Evolutionary conservation across 2,888 invertebrate species (phyloP).

Genomic region (Apodemia hepburni): DNA sequence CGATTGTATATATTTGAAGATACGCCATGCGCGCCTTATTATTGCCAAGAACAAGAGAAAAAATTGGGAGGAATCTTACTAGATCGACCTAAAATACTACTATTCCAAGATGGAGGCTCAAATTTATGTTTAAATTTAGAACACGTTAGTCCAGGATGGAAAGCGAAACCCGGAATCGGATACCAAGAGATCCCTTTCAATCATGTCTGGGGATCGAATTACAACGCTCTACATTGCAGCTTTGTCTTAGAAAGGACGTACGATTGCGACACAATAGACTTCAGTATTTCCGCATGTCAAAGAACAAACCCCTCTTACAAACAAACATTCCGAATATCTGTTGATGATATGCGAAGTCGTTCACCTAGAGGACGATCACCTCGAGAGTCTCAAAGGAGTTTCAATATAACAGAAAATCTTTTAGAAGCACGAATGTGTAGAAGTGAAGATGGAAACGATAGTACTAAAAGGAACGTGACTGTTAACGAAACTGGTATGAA

Average conservation of each 20-base stretch:
- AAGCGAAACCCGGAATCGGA: constrained; percentile 91
- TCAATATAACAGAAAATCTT: constrained; percentile 72
- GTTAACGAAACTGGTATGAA: constrained; percentile 82
- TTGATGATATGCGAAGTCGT: constrained; percentile 66
- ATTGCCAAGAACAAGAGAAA: constrained; percentile 87
- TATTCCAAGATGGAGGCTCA: constrained; percentile 94
- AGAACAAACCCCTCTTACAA: constrained; percentile 73
- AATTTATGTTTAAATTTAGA: constrained; percentile 94
- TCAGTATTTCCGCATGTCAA: constrained; percentile 68
- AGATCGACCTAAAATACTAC: constrained; percentile 92
- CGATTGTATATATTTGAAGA: constrained; percentile 97
- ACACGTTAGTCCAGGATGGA: constrained; percentile 93
- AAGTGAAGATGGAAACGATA: constrained; percentile 69
- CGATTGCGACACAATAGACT: constrained; percentile 71
- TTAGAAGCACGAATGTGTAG: constrained; percentile 69
- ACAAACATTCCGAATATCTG: constrained; percentile 71
- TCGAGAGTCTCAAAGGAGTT: constrained; percentile 70
- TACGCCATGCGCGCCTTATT: constrained; percentile 95
- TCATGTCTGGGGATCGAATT: constrained; percentile 94
- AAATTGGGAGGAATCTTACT: constrained; percentile 92
- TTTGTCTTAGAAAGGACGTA: constrained; percentile 90
- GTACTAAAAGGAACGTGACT: constrained; percentile 74
- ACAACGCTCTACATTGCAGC: constrained; percentile 94
- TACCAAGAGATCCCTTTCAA: constrained; percentile 94
- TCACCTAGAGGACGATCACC: constrained; percentile 71